phyloP scores from a whole-genome alignment of 1,140 invertebrate genomes.

The Latrodectus geometricus region DNA sequence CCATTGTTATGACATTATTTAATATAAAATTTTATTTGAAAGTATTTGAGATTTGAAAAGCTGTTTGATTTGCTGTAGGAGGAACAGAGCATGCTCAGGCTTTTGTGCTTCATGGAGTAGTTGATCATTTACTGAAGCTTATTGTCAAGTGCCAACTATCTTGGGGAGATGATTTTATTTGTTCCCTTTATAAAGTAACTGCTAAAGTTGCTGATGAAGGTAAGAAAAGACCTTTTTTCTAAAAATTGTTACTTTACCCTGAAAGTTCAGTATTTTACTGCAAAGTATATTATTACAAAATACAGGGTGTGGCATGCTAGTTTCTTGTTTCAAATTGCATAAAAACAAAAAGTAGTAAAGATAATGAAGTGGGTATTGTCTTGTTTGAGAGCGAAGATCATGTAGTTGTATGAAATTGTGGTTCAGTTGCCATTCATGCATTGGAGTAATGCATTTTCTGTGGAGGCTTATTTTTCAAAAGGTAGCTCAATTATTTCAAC shows the following conservation, averaged over 20 bases:
- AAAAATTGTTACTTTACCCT: background rate
- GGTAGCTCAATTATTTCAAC: too few species aligned
- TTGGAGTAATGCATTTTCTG: too few species aligned
- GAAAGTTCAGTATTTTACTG: background rate
- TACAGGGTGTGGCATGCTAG: too few species aligned
- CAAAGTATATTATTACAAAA: background rate
- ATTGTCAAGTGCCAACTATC: constrained; percentile 53
- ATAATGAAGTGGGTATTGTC: too few species aligned
- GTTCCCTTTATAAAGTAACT: constrained; percentile 40
- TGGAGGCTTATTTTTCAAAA: too few species aligned
- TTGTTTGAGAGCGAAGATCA: too few species aligned
- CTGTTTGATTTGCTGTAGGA: background rate
- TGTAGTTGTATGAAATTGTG: too few species aligned
- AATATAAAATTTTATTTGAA: background rate
- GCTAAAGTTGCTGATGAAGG: constrained; percentile 55
- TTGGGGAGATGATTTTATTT: constrained; percentile 54
- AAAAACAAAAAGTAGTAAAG: too few species aligned
- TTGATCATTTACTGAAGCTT: constrained; percentile 48
- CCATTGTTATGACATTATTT: too few species aligned
- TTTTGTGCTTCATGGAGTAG: constrained; percentile 41
- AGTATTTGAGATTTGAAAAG: background rate
- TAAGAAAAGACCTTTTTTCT: background rate
- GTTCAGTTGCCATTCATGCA: too few species aligned
- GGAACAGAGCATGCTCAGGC: constrained; percentile 40
- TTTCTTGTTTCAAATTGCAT: too few species aligned